These are phyloP conservation scores for Masticophis lateralis DNA, from an alignment of 2,797 vertebrate genomes.

Conservation along the genomic window DNA sequence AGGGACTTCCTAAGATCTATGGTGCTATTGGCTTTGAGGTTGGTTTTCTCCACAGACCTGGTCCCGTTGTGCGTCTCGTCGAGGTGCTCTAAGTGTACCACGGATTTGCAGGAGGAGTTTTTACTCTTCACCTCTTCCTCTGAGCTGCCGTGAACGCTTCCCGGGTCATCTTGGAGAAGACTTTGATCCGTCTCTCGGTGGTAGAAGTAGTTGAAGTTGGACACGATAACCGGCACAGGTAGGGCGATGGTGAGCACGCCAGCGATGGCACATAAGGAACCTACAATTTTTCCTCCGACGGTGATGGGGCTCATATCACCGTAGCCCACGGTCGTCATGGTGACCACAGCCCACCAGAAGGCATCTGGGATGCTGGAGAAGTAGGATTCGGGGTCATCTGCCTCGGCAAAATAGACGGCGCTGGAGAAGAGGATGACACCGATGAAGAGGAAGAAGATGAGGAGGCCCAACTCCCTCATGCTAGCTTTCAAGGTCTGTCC, in stretches of 20 bases:
- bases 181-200: conserved; percentile 93
- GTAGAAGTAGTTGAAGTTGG: conserved; percentile 99
- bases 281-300: conserved; percentile 93
- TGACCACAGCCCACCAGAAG: conserved; percentile 98
- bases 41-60: conserved; percentile 77
- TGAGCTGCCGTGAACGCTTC: conserved; percentile 66
- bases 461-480: conserved; percentile 92
- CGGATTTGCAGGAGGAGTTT: conserved; percentile 76
- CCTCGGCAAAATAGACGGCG: conserved; percentile 91
- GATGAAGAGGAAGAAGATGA: conserved; percentile 98
- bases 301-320: conserved; percentile 95
- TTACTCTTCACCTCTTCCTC: conserved; percentile 72
- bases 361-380: conserved; percentile 97
- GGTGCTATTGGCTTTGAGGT: conserved; percentile 86
- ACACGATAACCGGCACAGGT: conserved; percentile 94
- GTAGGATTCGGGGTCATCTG: conserved; percentile 89
- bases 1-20: conserved; percentile 87
- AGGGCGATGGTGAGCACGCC: conserved; percentile 94
- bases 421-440: conserved; percentile 97
- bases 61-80: conserved; percentile 70
- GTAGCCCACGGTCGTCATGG: conserved; percentile 97
- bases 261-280: conserved; percentile 92
- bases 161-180: conserved; percentile 82
- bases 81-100: conserved; percentile 75
- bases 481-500: conserved; percentile 94